Base-by-base conservation (phyloP, 2,113 vertebrate species). In the Symphodus melops region DNA sequence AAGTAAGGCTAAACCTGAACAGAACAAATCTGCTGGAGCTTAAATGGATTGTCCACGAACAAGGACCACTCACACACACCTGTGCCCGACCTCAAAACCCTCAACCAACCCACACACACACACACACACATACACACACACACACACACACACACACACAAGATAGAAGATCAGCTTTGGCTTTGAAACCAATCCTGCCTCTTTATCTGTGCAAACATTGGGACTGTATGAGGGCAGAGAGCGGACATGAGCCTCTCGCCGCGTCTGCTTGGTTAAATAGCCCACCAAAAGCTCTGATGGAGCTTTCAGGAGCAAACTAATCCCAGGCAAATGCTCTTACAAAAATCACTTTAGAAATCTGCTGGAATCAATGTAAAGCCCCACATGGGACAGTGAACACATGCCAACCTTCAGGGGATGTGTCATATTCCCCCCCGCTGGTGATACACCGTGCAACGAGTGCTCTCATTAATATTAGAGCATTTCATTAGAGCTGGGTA, bases 291-390 rank as follows among this genome's bases (percentile, higher is more conserved):
- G 85, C 91, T 91, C 77, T 88, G 80, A 82, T 91, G 72, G 84
- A 88, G 91, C 89, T 93, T 91, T 89, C 90, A 91, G 85, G 87
- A 86, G 85, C 68, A 75, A 90, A 92, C 84, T 93, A 94, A 94
- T 95, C 92, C 86, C 20, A 9, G 63, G 82, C 86, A 93, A 94
- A 94, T 92, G 89, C 92, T 93, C 94, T 94, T 93, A 92, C 83
- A 87, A 88, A 94, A 92, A 94, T 92, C 92, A 91, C 89, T 92
- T 86, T 89, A 83, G 79, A 92, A 86, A 92, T 92, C 82, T 88
- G 84, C 67, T 91, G 74, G 86, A 92, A 89, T 93, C 92, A 87
- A 82, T 92, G 86, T 91, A 88, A 88, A 88, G 87, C 84, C 80
- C 81, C 59, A 53, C 61, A 48, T 70, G 82, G 84, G 79, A 83